Percentiles rank a stretch among this genome's conserved stretches.
Evolutionary conservation across 2,797 vertebrate species (phyloP).

Genomic region (Margarornis squamiger): DNA sequence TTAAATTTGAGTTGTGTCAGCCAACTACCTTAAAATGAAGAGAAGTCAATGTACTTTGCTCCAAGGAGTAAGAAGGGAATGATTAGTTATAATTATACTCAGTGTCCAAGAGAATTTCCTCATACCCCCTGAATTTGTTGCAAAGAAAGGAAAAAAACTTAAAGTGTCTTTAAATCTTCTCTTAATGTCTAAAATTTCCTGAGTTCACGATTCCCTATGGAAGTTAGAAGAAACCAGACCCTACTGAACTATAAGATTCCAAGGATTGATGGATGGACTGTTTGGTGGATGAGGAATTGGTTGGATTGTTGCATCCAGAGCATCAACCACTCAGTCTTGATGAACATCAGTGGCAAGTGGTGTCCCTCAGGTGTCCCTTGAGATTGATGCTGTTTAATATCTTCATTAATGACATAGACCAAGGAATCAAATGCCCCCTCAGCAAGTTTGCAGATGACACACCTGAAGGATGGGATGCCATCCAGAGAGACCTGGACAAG

Average conservation of each 20-base stretch:
- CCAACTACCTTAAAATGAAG: constrained; percentile 70
- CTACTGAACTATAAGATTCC: not conserved
- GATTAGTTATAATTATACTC: constrained; percentile 71
- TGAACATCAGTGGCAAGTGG: not conserved
- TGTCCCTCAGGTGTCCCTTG: not conserved
- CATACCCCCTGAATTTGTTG: constrained; percentile 29
- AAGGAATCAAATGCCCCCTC: not conserved
- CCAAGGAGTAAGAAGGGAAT: constrained; percentile 72
- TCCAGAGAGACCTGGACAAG: too few relatives aligned
- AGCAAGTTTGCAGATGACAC: not conserved
- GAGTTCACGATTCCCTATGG: not conserved
- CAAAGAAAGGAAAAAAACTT: not conserved
- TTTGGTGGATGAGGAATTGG: not conserved
- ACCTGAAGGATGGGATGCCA: not conserved
- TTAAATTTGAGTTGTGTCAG: constrained; percentile 77
- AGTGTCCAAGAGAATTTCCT: constrained; percentile 67
- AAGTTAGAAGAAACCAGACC: constrained; percentile 13
- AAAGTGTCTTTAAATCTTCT: not conserved
- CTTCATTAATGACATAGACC: not conserved
- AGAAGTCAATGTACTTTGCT: constrained; percentile 67
- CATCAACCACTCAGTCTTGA: accelerated
- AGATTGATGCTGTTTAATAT: not conserved
- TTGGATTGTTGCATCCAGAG: not conserved
- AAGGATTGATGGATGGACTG: not conserved
- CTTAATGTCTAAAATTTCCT: constrained; percentile 22